These are phyloP conservation scores for Pseudorasbora parva DNA, from an alignment of 2,113 vertebrate species.

Conservation along the genomic window DNA sequence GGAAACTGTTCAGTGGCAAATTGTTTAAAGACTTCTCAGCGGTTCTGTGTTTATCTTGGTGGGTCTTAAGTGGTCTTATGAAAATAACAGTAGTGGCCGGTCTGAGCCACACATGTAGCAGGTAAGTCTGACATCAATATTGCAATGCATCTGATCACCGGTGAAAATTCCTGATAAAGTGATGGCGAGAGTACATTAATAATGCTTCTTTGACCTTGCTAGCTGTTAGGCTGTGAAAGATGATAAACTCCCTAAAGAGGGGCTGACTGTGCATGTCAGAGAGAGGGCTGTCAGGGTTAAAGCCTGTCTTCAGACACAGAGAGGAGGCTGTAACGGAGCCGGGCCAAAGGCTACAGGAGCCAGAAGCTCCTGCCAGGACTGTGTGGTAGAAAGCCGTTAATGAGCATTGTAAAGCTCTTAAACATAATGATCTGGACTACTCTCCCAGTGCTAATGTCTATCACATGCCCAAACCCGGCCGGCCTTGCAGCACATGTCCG, in stretches of 20 bases:
- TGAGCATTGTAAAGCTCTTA: constrained; percentile 82
- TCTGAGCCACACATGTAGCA: constrained; percentile 71
- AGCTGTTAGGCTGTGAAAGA: neutral
- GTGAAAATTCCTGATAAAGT: constrained; percentile 3
- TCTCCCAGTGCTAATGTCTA: constrained; percentile 74
- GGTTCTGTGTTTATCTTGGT: constrained; percentile 57
- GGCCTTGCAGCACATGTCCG: constrained; percentile 46
- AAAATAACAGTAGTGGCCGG: constrained; percentile 66
- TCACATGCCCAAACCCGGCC: constrained; percentile 66
- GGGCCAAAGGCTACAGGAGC: constrained; percentile 68
- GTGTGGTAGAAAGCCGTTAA: constrained; percentile 83
- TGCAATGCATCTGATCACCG: neutral
- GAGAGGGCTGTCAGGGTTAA: constrained; percentile 46
- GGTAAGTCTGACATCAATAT: constrained; percentile 48
- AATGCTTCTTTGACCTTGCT: neutral
- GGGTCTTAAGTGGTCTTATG: constrained; percentile 64
- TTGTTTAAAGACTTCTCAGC: constrained; percentile 40
- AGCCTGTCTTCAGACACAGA: constrained; percentile 41
- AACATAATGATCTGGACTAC: constrained; percentile 78
- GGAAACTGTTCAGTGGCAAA: constrained; percentile 56
- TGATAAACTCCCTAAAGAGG: neutral
- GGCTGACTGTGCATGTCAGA: constrained; percentile 15
- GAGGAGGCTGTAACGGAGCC: constrained; percentile 61
- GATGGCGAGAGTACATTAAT: constrained; percentile 8
- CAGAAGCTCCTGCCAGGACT: constrained; percentile 63